Percentiles rank a stretch among this genome's conserved stretches.
Conservation (phyloP, 2,888 invertebrate genomes). For the Pterostichus niger region DNA sequence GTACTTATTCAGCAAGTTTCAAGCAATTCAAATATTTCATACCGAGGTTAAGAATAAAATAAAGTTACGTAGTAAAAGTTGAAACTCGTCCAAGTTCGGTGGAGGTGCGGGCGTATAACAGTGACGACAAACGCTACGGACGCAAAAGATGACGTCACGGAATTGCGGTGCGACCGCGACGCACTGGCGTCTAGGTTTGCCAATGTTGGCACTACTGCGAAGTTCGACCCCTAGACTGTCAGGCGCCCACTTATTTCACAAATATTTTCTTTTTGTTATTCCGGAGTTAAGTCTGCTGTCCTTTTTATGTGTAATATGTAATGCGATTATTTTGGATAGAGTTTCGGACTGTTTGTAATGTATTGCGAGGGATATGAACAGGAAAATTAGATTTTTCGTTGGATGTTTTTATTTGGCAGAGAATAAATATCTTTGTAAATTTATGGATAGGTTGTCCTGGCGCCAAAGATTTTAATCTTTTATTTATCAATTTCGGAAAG, state of each 20-base stretch:
- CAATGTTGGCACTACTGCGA: neutral
- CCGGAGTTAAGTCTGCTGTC: slow-evolving; percentile 2
- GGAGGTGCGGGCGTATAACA: slow-evolving; percentile 26
- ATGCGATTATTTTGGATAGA: slow-evolving; percentile 9
- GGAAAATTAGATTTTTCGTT: slow-evolving; percentile 13
- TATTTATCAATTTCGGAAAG: neutral
- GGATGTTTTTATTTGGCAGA: neutral
- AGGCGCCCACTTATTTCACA: slow-evolving; percentile 37
- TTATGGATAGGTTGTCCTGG: neutral
- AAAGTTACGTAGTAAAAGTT: slow-evolving; percentile 55
- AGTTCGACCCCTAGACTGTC: slow-evolving; percentile 23
- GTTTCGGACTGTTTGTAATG: neutral
- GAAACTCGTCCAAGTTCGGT: slow-evolving; percentile 55
- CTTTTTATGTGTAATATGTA: slow-evolving; percentile 28
- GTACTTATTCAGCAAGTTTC: neutral
- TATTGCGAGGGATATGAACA: neutral
- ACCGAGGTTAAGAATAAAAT: slow-evolving; percentile 21
- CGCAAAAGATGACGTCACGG: slow-evolving; percentile 46
- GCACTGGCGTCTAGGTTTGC: slow-evolving; percentile 26
- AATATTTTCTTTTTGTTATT: slow-evolving; percentile 45
- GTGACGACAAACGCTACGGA: neutral
- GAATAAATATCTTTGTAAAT: slow-evolving; percentile 4
- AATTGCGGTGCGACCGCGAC: slow-evolving; percentile 22
- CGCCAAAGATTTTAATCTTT: slow-evolving; percentile 8
- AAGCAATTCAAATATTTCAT: slow-evolving; percentile 27